Conservation (phyloP, 2,888 invertebrate species). For the Lysandra bellargus region DNA sequence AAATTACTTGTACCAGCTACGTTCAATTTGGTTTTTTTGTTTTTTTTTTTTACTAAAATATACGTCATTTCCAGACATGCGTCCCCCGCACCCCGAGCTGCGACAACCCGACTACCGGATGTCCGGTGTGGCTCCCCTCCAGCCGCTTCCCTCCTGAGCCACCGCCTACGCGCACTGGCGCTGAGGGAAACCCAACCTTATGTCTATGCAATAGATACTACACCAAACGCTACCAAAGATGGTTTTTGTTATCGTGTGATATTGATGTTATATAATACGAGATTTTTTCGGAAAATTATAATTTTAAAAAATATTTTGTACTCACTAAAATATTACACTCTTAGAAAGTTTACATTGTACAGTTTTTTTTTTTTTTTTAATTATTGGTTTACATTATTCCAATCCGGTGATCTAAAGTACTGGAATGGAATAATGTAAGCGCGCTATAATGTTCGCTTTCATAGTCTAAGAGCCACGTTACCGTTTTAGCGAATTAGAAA, state of each 20-base stretch:
- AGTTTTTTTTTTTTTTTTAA: neutral
- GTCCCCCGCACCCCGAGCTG: constrained; percentile 61
- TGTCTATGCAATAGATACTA: constrained; percentile 30
- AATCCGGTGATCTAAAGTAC: neutral
- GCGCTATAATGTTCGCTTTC: neutral
- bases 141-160: constrained; percentile 73
- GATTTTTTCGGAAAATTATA: neutral
- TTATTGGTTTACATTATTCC: too few species aligned
- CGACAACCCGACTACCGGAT: constrained; percentile 69
- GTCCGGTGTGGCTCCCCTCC: constrained; percentile 62
- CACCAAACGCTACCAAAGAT: constrained; percentile 36
- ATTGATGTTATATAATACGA: neutral
- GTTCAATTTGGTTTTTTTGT: too few species aligned
- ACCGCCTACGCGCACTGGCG: constrained; percentile 77
- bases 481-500: constrained; percentile 13
- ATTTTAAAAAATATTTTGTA: neutral
- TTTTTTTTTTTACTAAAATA: neutral
- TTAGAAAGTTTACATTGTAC: constrained; percentile 1
- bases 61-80: constrained; percentile 55
- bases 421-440: neutral
- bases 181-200: constrained; percentile 54
- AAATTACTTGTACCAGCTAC: too few species aligned
- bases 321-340: neutral
- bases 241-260: constrained; percentile 35
- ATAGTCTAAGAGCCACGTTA: constrained; percentile 9